Conservation (phyloP, 2,797 vertebrate genomes). For the Anisognathus igniventris region DNA sequence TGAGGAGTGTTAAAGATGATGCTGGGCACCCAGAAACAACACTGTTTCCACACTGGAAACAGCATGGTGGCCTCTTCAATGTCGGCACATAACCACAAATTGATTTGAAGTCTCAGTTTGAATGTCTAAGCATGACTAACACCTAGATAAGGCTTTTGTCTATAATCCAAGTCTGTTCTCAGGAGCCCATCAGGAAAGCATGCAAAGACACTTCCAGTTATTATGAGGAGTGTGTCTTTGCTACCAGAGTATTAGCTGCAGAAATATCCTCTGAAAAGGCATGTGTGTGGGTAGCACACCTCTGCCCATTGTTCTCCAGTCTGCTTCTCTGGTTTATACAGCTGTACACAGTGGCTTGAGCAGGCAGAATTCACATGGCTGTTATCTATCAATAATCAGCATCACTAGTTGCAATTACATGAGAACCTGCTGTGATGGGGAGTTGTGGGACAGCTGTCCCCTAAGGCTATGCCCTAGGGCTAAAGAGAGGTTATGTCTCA, state of each 20-base stretch:
- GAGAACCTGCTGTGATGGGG: not conserved
- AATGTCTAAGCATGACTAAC: not conserved
- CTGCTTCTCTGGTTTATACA: constrained; percentile 6
- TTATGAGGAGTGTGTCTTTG: not conserved
- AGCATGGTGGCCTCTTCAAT: not conserved
- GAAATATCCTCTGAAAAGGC: not conserved
- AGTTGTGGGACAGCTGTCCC: not conserved
- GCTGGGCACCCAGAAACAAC: not conserved
- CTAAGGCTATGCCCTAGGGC: not conserved
- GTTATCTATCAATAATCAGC: not conserved
- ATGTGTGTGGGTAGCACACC: not conserved
- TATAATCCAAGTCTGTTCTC: not conserved
- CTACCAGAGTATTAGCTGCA: not conserved
- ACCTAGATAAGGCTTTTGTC: not conserved
- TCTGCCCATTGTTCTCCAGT: not conserved
- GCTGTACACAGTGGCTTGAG: not conserved
- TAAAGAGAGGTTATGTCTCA: constrained; percentile 2
- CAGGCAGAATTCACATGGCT: not conserved
- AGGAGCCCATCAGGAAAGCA: not conserved
- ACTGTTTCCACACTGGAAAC: not conserved
- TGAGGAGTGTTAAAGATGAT: not conserved
- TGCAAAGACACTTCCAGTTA: not conserved
- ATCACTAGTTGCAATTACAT: not conserved
- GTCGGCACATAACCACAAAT: not conserved
- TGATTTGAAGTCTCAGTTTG: not conserved